Evolutionary conservation across 2,113 vertebrate species (phyloP).

Genomic region (Microcebus lehilahytsara): DNA sequence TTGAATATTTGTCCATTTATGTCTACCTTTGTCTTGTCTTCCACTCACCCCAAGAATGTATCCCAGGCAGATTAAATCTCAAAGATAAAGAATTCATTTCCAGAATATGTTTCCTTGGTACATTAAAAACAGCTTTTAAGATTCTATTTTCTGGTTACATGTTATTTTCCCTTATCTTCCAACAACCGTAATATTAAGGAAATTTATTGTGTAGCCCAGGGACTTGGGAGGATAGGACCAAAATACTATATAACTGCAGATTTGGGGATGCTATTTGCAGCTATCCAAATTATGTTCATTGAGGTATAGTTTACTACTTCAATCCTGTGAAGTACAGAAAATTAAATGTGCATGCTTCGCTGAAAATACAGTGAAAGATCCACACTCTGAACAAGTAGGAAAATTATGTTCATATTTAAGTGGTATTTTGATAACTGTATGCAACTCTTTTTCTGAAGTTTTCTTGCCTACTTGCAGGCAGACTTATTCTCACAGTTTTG

Average conservation of each 20-base stretch:
- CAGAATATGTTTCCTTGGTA: constrained; percentile 49
- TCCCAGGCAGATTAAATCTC: constrained; percentile 52
- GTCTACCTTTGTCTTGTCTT: constrained; percentile 58
- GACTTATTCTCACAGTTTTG: not conserved
- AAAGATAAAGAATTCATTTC: constrained; percentile 70
- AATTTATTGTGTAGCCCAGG: constrained; percentile 48
- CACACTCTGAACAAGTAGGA: not conserved
- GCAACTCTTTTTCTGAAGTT: not conserved
- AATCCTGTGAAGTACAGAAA: not conserved
- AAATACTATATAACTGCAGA: not conserved
- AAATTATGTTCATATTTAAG: not conserved
- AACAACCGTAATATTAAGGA: constrained; percentile 53
- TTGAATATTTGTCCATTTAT: constrained; percentile 50
- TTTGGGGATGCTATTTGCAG: not conserved
- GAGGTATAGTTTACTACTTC: constrained; percentile 1
- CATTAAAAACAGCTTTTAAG: constrained; percentile 57
- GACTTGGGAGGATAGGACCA: not conserved
- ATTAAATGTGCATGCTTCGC: not conserved
- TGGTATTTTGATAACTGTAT: not conserved
- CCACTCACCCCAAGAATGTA: constrained; percentile 8
- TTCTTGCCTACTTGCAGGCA: not conserved
- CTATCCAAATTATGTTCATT: not conserved
- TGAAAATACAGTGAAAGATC: not conserved
- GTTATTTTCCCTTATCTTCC: constrained; percentile 62
- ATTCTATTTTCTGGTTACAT: constrained; percentile 51